Conservation (phyloP, 2,797 vertebrate genomes). For the Spinibarbus caldwelli region DNA sequence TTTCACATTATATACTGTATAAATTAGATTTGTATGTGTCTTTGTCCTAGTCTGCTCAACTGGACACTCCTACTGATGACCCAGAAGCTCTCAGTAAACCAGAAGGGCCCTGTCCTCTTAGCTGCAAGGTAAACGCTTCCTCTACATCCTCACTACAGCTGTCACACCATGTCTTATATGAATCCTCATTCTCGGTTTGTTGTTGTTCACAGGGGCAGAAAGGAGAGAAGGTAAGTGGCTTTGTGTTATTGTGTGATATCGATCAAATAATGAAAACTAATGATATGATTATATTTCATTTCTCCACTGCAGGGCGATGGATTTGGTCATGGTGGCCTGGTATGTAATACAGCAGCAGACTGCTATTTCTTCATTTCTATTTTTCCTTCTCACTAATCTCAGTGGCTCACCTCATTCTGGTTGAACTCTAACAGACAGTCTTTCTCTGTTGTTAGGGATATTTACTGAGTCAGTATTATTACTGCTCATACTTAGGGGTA, state of each 20-base stretch:
- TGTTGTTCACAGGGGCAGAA: slow-evolving; percentile 80
- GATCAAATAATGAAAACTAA: neutral
- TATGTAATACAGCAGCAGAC: slow-evolving; percentile 65
- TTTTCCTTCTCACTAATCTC: neutral
- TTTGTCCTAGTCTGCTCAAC: slow-evolving; percentile 68
- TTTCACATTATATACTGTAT: neutral
- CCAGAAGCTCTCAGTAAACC: slow-evolving; percentile 72
- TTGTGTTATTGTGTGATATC: neutral
- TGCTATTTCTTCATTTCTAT: neutral
- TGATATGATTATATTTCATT: neutral
- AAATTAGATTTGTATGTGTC: neutral
- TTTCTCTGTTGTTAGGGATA: neutral
- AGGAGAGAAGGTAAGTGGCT: slow-evolving; percentile 79
- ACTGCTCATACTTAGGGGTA: neutral
- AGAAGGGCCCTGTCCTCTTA: slow-evolving; percentile 75
- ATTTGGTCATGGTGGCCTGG: slow-evolving; percentile 78
- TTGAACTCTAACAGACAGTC: neutral
- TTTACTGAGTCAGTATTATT: neutral
- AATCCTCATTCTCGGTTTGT: slow-evolving; percentile 37
- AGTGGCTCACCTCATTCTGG: neutral
- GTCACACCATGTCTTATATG: neutral
- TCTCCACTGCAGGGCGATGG: slow-evolving; percentile 74
- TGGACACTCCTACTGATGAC: slow-evolving; percentile 76
- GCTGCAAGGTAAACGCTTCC: slow-evolving; percentile 76
- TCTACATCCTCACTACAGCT: neutral